Evolutionary conservation across 2,797 vertebrate genomes (phyloP).

Genomic region (Danio choprae): DNA sequence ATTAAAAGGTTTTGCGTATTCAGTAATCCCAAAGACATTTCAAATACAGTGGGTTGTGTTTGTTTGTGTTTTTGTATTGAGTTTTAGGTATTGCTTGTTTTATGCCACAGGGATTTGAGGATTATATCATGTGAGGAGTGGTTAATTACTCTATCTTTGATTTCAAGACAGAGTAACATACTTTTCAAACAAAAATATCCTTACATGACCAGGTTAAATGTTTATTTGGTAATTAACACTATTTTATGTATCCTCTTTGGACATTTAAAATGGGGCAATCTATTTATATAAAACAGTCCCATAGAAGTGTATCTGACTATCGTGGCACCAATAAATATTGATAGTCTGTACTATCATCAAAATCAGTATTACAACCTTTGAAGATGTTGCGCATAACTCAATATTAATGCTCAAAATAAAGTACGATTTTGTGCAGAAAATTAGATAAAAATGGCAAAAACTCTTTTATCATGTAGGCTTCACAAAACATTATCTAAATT

Average conservation of each 20-base stretch:
- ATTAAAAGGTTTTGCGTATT: constrained; percentile 2
- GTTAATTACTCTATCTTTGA: constrained; percentile 18
- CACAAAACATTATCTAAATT: not conserved
- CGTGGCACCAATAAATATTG: not conserved
- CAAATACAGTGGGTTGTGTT: not conserved
- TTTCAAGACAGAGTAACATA: constrained; percentile 2
- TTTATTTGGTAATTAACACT: not conserved
- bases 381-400: not conserved
- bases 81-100: not conserved
- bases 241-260: not conserved
- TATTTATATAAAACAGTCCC: not conserved
- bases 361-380: not conserved
- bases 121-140: constrained; percentile 12
- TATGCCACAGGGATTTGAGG: constrained; percentile 2
- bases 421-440: not conserved
- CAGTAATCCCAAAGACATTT: not conserved
- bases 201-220: not conserved
- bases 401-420: not conserved
- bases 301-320: not conserved
- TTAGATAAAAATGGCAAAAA: not conserved
- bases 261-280: not conserved
- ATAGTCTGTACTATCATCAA: not conserved
- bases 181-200: constrained; percentile 5
- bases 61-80: not conserved
- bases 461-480: not conserved